phyloP scores from a whole-genome alignment of 2,797 vertebrate species.

The Valencia hispanica region DNA sequence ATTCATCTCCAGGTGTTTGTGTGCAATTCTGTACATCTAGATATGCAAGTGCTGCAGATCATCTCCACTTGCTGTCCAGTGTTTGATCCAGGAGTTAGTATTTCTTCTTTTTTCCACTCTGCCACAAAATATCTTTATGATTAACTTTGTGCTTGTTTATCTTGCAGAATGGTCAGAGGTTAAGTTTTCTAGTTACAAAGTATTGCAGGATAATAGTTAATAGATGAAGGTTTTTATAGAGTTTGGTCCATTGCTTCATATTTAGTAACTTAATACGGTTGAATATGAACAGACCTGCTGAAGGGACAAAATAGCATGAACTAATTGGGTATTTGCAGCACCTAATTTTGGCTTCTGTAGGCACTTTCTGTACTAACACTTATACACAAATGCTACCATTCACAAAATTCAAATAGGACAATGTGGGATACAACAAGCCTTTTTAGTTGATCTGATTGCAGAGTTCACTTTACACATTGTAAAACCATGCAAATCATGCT shows the following conservation, averaged over 20 bases:
- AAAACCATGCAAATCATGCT: slow-evolving; percentile 44
- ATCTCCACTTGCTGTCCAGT: slow-evolving; percentile 42
- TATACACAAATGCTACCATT: not conserved
- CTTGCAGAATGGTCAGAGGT: slow-evolving; percentile 56
- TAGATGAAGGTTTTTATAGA: slow-evolving; percentile 62
- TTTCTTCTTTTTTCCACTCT: slow-evolving; percentile 19
- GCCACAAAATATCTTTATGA: slow-evolving; percentile 68
- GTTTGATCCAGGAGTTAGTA: slow-evolving; percentile 34
- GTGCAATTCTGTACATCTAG: slow-evolving; percentile 23
- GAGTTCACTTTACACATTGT: slow-evolving; percentile 50
- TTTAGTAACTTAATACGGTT: slow-evolving; percentile 61
- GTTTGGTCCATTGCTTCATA: slow-evolving; percentile 44
- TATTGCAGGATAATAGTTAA: slow-evolving; percentile 65
- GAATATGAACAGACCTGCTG: slow-evolving; percentile 63
- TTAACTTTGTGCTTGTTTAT: slow-evolving; percentile 64
- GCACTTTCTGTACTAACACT: slow-evolving; percentile 33
- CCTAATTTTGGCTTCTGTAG: slow-evolving; percentile 44
- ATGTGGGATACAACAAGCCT: not conserved
- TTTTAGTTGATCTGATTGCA: slow-evolving; percentile 50
- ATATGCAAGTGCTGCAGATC: slow-evolving; percentile 30
- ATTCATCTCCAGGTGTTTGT: slow-evolving; percentile 8
- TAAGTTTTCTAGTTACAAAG: slow-evolving; percentile 63
- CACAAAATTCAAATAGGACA: not conserved
- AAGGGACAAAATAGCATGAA: slow-evolving; percentile 49
- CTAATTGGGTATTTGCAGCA: slow-evolving; percentile 61